phyloP scores from a whole-genome alignment of 2,113 vertebrate genomes.

The Amazona guildingii region DNA sequence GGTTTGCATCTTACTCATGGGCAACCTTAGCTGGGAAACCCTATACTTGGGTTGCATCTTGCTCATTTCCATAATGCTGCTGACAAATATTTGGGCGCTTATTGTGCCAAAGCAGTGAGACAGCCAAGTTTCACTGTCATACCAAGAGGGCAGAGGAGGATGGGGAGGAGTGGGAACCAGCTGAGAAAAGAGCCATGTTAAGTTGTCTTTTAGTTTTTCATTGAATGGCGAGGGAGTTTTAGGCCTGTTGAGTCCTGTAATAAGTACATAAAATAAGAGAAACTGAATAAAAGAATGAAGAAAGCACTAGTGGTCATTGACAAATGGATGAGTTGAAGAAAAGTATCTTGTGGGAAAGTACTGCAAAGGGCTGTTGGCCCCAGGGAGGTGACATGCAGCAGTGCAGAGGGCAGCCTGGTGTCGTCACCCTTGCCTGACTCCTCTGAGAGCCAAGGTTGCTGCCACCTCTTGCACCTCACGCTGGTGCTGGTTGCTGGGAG shows the following conservation, averaged over 20 bases:
- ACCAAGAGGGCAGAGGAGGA: neutral
- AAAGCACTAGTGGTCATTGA: neutral
- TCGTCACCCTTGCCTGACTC: neutral
- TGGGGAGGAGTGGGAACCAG: neutral
- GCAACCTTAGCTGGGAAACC: neutral
- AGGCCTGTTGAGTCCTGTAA: neutral
- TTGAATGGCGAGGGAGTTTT: neutral
- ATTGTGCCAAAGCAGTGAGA: neutral
- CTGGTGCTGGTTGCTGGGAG: neutral
- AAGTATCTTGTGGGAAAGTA: neutral
- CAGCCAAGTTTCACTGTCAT: neutral
- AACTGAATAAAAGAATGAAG: neutral
- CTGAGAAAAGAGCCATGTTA: neutral
- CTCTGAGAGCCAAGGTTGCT: neutral
- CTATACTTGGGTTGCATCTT: neutral
- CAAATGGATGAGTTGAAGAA: neutral
- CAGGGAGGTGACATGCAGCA: rapidly evolving
- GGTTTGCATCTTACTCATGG: neutral
- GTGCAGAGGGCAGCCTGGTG: neutral
- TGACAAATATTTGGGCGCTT: neutral
- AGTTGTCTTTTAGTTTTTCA: neutral
- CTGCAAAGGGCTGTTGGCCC: neutral
- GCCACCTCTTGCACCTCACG: neutral
- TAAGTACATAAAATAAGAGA: neutral
- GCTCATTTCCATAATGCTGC: neutral